Evolutionary conservation across 2,888 invertebrate genomes (phyloP), one percentile per base, ranked within the genome.

Genomic region (Nomada fabriciana): DNA sequence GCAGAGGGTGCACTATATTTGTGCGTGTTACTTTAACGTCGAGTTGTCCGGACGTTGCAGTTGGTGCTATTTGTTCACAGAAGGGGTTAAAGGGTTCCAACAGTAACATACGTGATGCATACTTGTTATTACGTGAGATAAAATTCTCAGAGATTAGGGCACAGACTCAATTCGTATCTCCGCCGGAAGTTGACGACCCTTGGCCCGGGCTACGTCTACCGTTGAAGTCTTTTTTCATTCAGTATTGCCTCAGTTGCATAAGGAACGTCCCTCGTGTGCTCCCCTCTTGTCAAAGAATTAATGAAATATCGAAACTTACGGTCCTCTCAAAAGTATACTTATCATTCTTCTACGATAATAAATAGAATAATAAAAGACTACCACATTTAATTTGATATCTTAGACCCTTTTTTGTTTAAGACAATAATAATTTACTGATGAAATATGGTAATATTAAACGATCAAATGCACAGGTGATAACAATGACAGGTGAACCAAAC

Each of bases 91-190:
- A 86, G 78, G 79, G 81, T 83, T 83, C 79, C 65, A 69, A 25
- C 80, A 55, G 67, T 65, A 72, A 64, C 76, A 59, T 60, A 68
- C 67, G 42, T 67, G 74, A 68, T 74, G 59, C 55, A 55, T 75
- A 75, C 36, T 70, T 80, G 88, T 88, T 87, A 86, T 87, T 68
- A 81, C 68, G 84, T 78, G 77, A 89, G 90, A 90, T 90, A 89
- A 88, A 89, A 84, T 86, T 82, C 85, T 75, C 50, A 18, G 75
- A 89, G 90, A 90, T 90, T 89, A 88, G 53, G 82, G 72, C 20
- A 29, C 77, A 65, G 82, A 81, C 77, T 81, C 76, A 84, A 89
- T 87, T 87, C 82, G 85, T 90, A 89, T 90, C 90, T 86, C 73
- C 84, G 76, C 88, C 90, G 90, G 89, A 90, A 89, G 86, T 83